Percentiles rank a stretch among this genome's conserved stretches.
These are phyloP conservation scores for Sturmia bella DNA, from an alignment of 2,888 invertebrate species.

Conservation along the genomic window DNA sequence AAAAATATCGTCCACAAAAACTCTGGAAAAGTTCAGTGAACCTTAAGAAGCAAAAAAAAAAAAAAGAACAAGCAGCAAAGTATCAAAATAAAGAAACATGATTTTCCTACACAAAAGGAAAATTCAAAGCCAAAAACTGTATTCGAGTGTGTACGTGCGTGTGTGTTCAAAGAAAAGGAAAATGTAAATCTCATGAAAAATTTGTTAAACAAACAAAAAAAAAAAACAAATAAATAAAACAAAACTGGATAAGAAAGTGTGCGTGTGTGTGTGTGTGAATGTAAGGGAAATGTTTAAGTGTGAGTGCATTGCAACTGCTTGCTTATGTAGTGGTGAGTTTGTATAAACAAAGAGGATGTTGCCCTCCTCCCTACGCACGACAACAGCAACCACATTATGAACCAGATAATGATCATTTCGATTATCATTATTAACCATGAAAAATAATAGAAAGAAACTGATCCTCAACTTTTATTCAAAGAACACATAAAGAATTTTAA, in stretches of 20 bases:
- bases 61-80: neutral
- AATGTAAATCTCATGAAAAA: constrained; percentile 23
- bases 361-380: constrained; percentile 65
- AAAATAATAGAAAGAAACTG: constrained; percentile 42
- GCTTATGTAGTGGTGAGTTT: neutral
- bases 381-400: constrained; percentile 37
- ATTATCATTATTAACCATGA: constrained; percentile 21
- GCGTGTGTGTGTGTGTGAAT: constrained; percentile 3
- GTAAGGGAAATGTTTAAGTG: neutral
- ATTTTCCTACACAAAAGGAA: constrained; percentile 42
- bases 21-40: constrained; percentile 55
- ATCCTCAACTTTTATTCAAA: constrained; percentile 52
- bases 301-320: constrained; percentile 19
- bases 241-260: constrained; percentile 55
- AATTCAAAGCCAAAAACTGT: constrained; percentile 22
- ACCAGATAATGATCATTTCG: constrained; percentile 19
- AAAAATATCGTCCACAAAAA: too few relatives aligned
- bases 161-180: neutral
- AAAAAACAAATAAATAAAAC: constrained; percentile 31
- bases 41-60: constrained; percentile 29
- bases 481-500: constrained; percentile 16
- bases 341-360: constrained; percentile 59
- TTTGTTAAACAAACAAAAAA: constrained; percentile 43
- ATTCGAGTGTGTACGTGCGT: too few relatives aligned
- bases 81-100: constrained; percentile 18